A percentile compares a stretch with the other conserved stretches of the same genome.
phyloP scores from a whole-genome alignment of 2,888 invertebrate species.

The Herminia tarsipennalis region DNA sequence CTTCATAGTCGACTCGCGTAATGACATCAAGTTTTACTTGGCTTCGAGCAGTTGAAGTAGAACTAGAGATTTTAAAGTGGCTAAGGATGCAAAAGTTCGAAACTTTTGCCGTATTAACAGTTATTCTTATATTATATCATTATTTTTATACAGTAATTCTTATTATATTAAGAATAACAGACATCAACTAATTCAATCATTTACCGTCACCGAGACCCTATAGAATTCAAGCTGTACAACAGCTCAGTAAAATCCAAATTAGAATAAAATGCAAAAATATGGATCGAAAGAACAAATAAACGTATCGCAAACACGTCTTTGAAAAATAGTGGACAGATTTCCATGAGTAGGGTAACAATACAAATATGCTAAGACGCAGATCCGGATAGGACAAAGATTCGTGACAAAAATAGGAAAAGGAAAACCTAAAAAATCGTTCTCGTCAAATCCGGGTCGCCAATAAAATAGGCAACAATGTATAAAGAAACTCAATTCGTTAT shows the following conservation, averaged over 20 bases:
- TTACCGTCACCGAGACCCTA: too few relatives aligned
- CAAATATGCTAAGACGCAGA: conserved; percentile 8
- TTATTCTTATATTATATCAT: too few relatives aligned
- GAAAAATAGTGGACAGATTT: not conserved
- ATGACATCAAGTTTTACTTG: too few relatives aligned
- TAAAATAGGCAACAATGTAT: conserved; percentile 35
- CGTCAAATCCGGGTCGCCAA: conserved; percentile 28
- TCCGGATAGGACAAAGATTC: conserved; percentile 1
- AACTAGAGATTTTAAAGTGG: too few relatives aligned
- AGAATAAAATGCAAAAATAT: not conserved
- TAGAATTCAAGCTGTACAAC: too few relatives aligned
- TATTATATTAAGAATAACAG: too few relatives aligned
- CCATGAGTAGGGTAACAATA: conserved; percentile 3
- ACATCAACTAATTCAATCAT: too few relatives aligned
- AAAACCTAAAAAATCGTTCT: conserved; percentile 9
- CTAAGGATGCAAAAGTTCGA: too few relatives aligned
- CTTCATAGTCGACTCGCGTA: too few relatives aligned
- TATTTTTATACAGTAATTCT: too few relatives aligned
- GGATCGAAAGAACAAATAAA: not conserved
- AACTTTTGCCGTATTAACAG: too few relatives aligned
- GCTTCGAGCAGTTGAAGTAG: too few relatives aligned
- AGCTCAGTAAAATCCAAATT: not conserved
- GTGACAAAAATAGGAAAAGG: conserved; percentile 11
- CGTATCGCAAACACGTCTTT: not conserved
- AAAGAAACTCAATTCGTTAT: conserved; percentile 37